phyloP scores from a whole-genome alignment of 2,888 invertebrate species.

The Tryphoninae sp. region DNA sequence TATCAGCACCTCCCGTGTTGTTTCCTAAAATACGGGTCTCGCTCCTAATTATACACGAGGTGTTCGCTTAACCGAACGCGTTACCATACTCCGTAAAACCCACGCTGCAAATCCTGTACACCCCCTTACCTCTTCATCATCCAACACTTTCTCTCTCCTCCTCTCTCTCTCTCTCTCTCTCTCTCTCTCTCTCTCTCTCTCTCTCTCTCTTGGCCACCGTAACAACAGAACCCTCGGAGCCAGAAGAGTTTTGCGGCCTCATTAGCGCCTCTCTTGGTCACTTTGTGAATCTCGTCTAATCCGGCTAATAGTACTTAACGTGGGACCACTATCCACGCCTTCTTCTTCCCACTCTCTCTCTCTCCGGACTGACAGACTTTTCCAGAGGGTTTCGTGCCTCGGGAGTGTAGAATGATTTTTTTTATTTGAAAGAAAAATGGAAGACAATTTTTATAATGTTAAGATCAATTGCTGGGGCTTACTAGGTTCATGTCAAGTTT shows the following conservation, averaged over 20 bases:
- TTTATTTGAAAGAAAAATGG: background rate
- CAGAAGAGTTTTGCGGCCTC: conserved; percentile 8
- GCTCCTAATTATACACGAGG: conserved; percentile 24
- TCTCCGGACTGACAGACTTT: conserved; percentile 6
- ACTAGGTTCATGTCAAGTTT: no score
- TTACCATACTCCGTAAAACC: conserved; percentile 8
- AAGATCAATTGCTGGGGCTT: no score
- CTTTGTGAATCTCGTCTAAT: conserved; percentile 48
- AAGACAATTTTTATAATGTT: no score
- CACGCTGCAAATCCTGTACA: background rate
- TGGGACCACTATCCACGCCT: conserved; percentile 27
- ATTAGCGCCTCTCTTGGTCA: conserved; percentile 48
- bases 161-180: background rate
- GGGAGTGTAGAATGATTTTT: background rate
- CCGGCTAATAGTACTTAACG: conserved; percentile 53
- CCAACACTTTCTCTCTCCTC: background rate
- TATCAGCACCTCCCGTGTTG: conserved; percentile 13
- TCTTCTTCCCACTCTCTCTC: conserved; percentile 12
- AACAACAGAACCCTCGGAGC: conserved; percentile 2
- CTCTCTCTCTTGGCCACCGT: background rate
- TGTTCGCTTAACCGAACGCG: conserved; percentile 25
- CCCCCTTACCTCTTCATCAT: background rate
- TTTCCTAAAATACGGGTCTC: conserved; percentile 21
- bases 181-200: background rate
- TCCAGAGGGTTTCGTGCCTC: background rate